phyloP scores from a whole-genome alignment of 2,113 vertebrate species.

The Puntigrus tetrazona region DNA sequence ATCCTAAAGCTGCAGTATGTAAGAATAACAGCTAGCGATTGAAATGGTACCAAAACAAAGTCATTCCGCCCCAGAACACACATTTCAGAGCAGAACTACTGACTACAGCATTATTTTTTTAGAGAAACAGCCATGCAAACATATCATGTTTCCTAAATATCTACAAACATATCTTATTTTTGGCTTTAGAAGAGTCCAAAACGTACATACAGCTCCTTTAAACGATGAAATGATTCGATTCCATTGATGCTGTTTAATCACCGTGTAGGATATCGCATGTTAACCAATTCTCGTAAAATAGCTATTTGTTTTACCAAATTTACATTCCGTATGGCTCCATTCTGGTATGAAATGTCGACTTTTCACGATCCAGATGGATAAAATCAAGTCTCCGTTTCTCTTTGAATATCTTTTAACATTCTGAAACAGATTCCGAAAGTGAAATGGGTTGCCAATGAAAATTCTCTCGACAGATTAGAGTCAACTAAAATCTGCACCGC shows the following conservation, averaged over 20 bases:
- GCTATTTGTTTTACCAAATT: background rate
- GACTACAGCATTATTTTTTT: no score
- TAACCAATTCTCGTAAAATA: background rate
- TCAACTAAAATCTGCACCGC: background rate
- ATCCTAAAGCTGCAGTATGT: no score
- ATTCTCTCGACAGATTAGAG: background rate
- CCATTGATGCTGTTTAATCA: background rate
- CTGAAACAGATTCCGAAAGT: background rate
- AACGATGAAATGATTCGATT: background rate
- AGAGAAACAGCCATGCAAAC: no score
- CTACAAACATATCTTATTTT: no score
- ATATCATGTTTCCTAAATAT: no score
- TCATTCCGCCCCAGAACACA: no score
- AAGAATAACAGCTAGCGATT: no score
- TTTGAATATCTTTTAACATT: background rate
- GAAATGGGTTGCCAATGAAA: background rate
- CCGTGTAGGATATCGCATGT: background rate
- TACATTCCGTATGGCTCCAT: background rate
- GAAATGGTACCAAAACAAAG: no score
- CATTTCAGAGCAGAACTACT: no score
- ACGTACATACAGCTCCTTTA: no score
- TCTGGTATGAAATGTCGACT: background rate
- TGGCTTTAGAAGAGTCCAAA: no score
- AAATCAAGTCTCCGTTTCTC: background rate
- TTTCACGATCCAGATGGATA: background rate